Conservation (phyloP, 2,113 vertebrate species). For the Rhegmatorhina hoffmannsi region DNA sequence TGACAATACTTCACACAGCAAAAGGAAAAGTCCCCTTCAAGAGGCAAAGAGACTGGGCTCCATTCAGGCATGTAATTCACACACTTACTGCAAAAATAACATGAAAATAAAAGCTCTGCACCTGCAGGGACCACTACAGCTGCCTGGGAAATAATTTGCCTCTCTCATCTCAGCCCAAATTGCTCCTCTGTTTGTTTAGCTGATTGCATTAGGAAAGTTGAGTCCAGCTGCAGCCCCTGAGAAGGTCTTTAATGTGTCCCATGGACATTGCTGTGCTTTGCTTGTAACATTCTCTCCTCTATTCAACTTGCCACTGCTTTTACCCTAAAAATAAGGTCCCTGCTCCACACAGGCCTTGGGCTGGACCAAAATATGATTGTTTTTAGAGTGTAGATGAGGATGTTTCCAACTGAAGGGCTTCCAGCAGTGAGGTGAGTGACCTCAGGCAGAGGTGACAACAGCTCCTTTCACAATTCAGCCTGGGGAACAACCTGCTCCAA, state of each 20-base stretch:
- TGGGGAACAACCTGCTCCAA: neutral
- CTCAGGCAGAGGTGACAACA: neutral
- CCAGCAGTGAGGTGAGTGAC: neutral
- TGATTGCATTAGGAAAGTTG: neutral
- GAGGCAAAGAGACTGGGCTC: neutral
- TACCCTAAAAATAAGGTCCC: neutral
- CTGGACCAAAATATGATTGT: neutral
- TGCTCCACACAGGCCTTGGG: accelerated
- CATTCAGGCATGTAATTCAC: neutral
- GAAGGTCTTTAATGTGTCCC: neutral
- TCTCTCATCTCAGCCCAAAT: neutral
- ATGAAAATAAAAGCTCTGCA: neutral
- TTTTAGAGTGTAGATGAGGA: neutral
- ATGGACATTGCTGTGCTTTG: neutral
- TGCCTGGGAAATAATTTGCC: neutral
- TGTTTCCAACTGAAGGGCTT: neutral
- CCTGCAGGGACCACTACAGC: neutral
- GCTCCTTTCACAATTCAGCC: neutral
- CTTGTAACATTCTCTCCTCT: neutral
- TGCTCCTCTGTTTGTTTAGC: neutral
- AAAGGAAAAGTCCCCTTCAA: neutral
- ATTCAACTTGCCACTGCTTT: neutral
- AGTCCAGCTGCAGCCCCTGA: neutral
- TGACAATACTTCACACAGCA: neutral
- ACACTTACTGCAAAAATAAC: neutral